These are phyloP conservation scores for Drosophila mimica DNA, from an alignment of 2,888 invertebrate genomes.

Conservation along the genomic window DNA sequence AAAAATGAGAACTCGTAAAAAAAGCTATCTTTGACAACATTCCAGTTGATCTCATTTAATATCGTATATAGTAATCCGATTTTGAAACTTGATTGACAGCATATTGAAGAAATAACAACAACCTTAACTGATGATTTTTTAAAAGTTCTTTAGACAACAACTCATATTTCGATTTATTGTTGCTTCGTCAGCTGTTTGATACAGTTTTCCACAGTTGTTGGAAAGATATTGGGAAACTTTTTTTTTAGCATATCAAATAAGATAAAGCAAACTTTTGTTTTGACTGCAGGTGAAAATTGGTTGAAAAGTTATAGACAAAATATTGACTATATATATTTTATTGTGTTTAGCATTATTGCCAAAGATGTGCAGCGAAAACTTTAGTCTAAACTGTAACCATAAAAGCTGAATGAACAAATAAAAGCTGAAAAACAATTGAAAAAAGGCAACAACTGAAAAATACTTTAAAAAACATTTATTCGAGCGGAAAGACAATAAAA, in stretches of 20 bases:
- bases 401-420: neutral
- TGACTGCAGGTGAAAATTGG: neutral
- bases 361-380: neutral
- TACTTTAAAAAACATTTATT: neutral
- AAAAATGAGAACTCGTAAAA: slow-evolving; percentile 4
- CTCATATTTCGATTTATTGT: neutral
- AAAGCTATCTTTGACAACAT: neutral
- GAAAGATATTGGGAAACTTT: neutral
- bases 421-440: neutral
- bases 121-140: too few species aligned
- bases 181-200: neutral
- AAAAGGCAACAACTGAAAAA: neutral
- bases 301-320: neutral
- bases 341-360: neutral
- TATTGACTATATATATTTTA: neutral
- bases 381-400: neutral
- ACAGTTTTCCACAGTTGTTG: neutral
- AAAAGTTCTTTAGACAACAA: neutral
- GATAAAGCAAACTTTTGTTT: neutral
- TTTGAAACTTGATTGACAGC: neutral
- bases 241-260: slow-evolving; percentile 1
- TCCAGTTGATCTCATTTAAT: neutral
- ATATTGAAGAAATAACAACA: too few species aligned
- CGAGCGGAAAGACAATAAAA: neutral
- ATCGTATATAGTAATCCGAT: neutral